Conservation (phyloP, 2,113 vertebrate species). For the Elaphurus davidianus region DNA sequence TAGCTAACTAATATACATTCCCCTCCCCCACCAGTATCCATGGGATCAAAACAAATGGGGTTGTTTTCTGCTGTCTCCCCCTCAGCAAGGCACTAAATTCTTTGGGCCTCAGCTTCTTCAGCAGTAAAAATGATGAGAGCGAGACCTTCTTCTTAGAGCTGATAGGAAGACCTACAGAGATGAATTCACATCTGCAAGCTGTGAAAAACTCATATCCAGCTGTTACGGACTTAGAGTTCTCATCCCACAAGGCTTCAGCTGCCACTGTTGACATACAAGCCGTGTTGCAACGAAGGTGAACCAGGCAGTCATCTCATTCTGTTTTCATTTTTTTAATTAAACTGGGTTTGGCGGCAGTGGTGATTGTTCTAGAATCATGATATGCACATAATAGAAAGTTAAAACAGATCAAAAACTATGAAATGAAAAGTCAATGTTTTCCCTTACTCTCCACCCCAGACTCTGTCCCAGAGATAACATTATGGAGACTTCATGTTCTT, state of each 20-base stretch:
- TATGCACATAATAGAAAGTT: background rate
- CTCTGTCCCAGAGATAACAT: background rate
- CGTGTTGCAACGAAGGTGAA: background rate
- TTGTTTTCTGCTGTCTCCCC: background rate
- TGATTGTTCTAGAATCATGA: background rate
- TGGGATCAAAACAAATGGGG: background rate
- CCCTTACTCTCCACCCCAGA: background rate
- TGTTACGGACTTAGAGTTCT: background rate
- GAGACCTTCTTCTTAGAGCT: background rate
- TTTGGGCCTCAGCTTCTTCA: background rate
- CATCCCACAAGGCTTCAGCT: rapidly evolving
- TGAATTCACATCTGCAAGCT: background rate
- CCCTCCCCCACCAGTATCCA: background rate
- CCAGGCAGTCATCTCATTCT: background rate
- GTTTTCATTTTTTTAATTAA: background rate
- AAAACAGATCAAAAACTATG: background rate
- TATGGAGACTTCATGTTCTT: background rate
- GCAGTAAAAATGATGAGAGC: background rate
- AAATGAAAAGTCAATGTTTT: background rate
- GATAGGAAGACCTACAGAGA: background rate
- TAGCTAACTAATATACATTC: background rate
- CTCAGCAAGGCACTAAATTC: background rate
- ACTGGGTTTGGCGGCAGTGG: background rate
- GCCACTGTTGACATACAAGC: no score
- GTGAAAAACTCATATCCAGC: background rate